phyloP scores from a whole-genome alignment of 1,140 invertebrate genomes.

The Zaprionus camerounensis region DNA sequence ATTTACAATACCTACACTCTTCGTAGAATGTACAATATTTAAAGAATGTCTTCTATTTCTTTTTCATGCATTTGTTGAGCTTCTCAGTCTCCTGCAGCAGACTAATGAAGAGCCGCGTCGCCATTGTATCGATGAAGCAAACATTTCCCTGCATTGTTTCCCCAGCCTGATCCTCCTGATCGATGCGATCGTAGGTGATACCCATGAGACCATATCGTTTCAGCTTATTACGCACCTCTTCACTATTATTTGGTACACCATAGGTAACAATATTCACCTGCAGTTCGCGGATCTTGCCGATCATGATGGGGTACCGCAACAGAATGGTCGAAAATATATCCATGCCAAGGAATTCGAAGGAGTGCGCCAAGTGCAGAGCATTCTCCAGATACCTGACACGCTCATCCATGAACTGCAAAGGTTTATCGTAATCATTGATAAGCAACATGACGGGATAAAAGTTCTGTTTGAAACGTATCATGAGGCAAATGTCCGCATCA shows the following conservation, averaged over 20 bases:
- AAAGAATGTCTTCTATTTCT: neutral
- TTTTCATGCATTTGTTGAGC: slow-evolving; percentile 33
- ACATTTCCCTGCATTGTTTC: slow-evolving; percentile 33
- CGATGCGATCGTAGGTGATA: slow-evolving; percentile 59
- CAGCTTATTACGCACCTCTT: slow-evolving; percentile 1
- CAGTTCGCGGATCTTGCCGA: slow-evolving; percentile 83
- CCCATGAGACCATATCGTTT: slow-evolving; percentile 43
- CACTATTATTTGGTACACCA: slow-evolving; percentile 5
- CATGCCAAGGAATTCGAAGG: slow-evolving; percentile 92
- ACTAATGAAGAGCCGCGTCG: slow-evolving; percentile 21
- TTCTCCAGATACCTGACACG: slow-evolving; percentile 90
- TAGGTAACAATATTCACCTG: slow-evolving; percentile 28
- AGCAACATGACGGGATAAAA: slow-evolving; percentile 96
- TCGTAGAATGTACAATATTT: too few species aligned
- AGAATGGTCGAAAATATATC: slow-evolving; percentile 95
- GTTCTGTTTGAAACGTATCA: slow-evolving; percentile 96
- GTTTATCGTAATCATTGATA: slow-evolving; percentile 90
- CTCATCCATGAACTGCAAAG: slow-evolving; percentile 91
- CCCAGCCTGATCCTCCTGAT: slow-evolving; percentile 51
- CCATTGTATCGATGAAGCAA: slow-evolving; percentile 51
- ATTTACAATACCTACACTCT: too few species aligned
- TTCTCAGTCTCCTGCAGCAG: slow-evolving; percentile 37
- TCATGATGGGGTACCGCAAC: slow-evolving; percentile 88
- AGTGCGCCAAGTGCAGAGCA: slow-evolving; percentile 90
- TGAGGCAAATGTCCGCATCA: slow-evolving; percentile 96